phyloP scores from a whole-genome alignment of 2,888 invertebrate genomes.

The Cheilosia soror region DNA sequence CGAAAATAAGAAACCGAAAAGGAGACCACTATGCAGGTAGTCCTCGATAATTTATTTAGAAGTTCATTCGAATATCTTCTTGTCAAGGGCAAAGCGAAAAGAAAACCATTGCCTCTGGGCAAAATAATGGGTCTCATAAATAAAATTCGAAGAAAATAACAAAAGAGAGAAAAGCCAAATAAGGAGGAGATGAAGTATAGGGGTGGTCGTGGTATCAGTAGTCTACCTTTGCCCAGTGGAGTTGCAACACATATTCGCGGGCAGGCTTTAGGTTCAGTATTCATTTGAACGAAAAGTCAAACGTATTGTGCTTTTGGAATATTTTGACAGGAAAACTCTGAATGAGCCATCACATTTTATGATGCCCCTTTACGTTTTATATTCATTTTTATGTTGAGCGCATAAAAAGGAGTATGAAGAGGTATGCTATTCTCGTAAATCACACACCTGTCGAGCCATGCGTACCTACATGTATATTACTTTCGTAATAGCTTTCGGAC shows the following conservation, averaged over 20 bases:
- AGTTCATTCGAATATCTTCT: slow-evolving; percentile 42
- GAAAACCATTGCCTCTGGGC: slow-evolving; percentile 40
- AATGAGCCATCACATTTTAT: slow-evolving; percentile 48
- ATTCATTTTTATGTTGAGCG: slow-evolving; percentile 8
- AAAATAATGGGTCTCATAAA: slow-evolving; percentile 64
- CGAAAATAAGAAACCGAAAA: slow-evolving; percentile 27
- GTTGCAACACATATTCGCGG: slow-evolving; percentile 9
- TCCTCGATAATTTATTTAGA: slow-evolving; percentile 58
- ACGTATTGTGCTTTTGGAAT: slow-evolving; percentile 42
- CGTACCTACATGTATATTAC: no score
- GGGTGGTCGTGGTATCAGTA: slow-evolving; percentile 41
- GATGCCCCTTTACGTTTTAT: slow-evolving; percentile 27
- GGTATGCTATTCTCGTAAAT: neutral
- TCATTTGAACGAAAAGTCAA: slow-evolving; percentile 39
- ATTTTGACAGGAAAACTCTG: slow-evolving; percentile 42
- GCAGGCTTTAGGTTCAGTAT: slow-evolving; percentile 49
- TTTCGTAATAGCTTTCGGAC: no score
- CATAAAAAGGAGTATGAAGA: slow-evolving; percentile 4
- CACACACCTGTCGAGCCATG: no score
- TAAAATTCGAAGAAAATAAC: slow-evolving; percentile 58
- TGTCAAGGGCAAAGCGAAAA: slow-evolving; percentile 38
- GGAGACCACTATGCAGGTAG: slow-evolving; percentile 1
- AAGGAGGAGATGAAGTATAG: slow-evolving; percentile 3
- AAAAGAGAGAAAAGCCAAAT: slow-evolving; percentile 2
- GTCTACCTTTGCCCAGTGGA: slow-evolving; percentile 13